Evolutionary conservation across 2,113 vertebrate species (phyloP).

Genomic region (Corydoras maculifer): DNA sequence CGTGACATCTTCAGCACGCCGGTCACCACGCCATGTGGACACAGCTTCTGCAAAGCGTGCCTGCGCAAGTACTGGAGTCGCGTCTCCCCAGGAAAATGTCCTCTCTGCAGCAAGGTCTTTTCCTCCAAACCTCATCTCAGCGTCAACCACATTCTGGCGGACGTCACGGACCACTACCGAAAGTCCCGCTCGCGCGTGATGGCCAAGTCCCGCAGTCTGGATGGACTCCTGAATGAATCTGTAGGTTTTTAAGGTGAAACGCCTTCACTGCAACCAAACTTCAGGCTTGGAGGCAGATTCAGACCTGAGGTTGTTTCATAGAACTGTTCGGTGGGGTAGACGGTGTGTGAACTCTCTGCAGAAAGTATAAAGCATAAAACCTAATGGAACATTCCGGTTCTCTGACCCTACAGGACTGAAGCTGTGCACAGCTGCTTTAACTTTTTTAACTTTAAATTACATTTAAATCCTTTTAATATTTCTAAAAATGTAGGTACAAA

Average conservation of each 20-base stretch:
- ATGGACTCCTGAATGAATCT: slow-evolving; percentile 32
- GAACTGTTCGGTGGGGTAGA: too few relatives aligned
- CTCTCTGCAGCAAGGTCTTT: slow-evolving; percentile 57
- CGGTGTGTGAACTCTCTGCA: too few relatives aligned
- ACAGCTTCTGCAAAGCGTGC: slow-evolving; percentile 68
- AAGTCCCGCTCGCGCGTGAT: slow-evolving; percentile 38
- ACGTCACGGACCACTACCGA: slow-evolving; percentile 60
- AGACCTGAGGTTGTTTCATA: too few relatives aligned
- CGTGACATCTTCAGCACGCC: slow-evolving; percentile 62
- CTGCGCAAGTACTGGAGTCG: slow-evolving; percentile 58
- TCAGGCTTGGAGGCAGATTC: too few relatives aligned
- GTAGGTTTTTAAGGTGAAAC: slow-evolving; percentile 14
- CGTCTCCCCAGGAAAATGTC: slow-evolving; percentile 58
- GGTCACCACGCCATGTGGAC: slow-evolving; percentile 63
- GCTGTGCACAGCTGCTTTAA: too few relatives aligned
- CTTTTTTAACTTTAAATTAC: too few relatives aligned
- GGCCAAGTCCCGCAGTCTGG: slow-evolving; percentile 29
- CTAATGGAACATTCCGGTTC: too few relatives aligned
- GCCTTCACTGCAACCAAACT: too few relatives aligned
- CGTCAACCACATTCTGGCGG: slow-evolving; percentile 60
- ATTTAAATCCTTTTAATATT: too few relatives aligned
- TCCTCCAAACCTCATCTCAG: slow-evolving; percentile 55
- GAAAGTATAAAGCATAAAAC: too few relatives aligned
- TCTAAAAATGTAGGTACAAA: slow-evolving; percentile 36
- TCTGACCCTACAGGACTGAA: too few relatives aligned